phyloP scores from a whole-genome alignment of 1,140 invertebrate species.

The Drosophila pseudoananassae region DNA sequence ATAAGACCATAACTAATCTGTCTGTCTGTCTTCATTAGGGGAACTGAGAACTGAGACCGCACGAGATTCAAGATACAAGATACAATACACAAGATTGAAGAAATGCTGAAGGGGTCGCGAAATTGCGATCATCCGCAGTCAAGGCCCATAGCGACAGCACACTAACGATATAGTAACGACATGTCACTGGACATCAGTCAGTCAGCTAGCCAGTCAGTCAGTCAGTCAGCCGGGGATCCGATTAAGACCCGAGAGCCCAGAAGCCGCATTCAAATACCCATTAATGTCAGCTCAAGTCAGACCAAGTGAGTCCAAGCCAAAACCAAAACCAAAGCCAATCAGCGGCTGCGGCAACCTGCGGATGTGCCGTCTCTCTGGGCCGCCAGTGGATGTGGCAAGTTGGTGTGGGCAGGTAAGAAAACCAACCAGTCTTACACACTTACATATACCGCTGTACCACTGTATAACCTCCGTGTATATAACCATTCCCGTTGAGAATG shows the following conservation, averaged over 20 bases:
- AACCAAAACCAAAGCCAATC: constrained; percentile 19
- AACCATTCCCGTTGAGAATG: constrained; percentile 20
- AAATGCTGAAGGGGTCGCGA: constrained; percentile 29
- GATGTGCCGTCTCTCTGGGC: too few species aligned
- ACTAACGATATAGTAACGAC: constrained; percentile 59
- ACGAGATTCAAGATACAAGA: neutral
- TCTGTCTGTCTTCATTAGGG: constrained; percentile 56
- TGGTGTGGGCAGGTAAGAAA: constrained; percentile 33
- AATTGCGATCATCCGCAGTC: constrained; percentile 43
- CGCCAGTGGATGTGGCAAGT: constrained; percentile 5
- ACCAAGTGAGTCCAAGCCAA: constrained; percentile 14
- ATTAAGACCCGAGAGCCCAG: constrained; percentile 56
- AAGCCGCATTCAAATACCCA: constrained; percentile 76
- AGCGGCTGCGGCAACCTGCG: constrained; percentile 13
- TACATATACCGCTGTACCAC: neutral
- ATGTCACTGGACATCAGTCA: constrained; percentile 26
- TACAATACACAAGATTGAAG: neutral
- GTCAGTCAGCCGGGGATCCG: constrained; percentile 43
- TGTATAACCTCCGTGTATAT: neutral
- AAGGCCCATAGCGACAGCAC: constrained; percentile 18
- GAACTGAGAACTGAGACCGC: neutral
- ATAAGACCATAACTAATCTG: constrained; percentile 57
- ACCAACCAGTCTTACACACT: constrained; percentile 9
- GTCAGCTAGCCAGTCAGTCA: constrained; percentile 9
- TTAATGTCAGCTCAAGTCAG: constrained; percentile 76